Conservation (phyloP, 2,113 vertebrate species). For the Tringa solitaria region DNA sequence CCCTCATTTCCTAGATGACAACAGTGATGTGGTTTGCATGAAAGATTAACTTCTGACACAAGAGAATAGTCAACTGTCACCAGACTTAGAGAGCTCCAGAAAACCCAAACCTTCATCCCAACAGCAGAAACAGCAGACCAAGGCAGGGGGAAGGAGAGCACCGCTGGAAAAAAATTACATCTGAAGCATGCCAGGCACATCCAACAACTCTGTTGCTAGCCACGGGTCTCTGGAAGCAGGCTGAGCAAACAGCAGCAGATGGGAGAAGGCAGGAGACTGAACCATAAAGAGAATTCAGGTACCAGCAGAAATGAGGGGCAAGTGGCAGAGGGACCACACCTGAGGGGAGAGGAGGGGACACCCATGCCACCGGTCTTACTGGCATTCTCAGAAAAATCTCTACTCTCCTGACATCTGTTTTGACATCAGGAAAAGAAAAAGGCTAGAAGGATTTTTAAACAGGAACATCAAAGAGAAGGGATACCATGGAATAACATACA, state of each 20-base stretch:
- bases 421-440: neutral
- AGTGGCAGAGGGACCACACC: neutral
- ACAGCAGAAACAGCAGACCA: neutral
- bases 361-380: neutral
- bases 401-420: neutral
- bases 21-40: neutral
- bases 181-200: neutral
- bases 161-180: neutral
- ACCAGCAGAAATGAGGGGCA: neutral
- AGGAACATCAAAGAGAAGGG: neutral
- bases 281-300: neutral
- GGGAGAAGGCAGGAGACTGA: neutral
- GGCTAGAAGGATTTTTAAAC: neutral
- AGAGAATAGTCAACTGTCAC: neutral
- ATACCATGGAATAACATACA: neutral
- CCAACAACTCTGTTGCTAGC: neutral
- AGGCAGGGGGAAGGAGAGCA: neutral
- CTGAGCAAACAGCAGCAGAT: neutral
- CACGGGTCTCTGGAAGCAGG: neutral
- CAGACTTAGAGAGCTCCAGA: neutral
- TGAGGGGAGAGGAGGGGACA: neutral
- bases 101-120: neutral
- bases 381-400: neutral
- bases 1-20: neutral
- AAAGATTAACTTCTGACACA: neutral